Evolutionary conservation across 2,797 vertebrate species (phyloP), one percentile per base, ranked within the genome.

Genomic region (Artibeus lituratus): DNA sequence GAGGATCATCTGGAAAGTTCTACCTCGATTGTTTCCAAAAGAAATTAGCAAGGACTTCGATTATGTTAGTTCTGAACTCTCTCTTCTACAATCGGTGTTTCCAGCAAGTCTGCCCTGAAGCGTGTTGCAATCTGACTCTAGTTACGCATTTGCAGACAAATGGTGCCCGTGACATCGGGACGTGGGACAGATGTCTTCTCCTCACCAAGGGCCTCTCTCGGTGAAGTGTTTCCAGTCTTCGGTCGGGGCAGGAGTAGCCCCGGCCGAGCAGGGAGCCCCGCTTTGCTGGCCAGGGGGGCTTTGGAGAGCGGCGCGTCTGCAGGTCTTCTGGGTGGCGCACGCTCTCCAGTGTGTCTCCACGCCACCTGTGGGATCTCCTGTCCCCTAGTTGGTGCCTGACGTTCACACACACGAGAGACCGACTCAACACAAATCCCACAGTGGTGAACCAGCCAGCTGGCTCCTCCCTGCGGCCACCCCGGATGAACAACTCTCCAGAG

Each of bases 91-190:
- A 10, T 59, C 55, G n/a, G 6, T 19, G 29, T 32, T 70, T 67
- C 9, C 14, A 51, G 24, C 24, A 70, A 35, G 19, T 5, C 24
- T 59, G 2, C 2, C 18, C 32, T 78, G 32, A 9, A 57, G 3
- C 24, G 8, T 1, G 29, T 16, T 10, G 8, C 18, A 1, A 8
- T 44, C 88, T 49, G 42, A 65, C 15, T 49, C 35, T 72, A 24
- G 19, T 10, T n/a, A 0, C 4, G 77, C 22, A 59, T 57, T 49
- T 62, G 32, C 21, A 65, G 62, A 14, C 22, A 2, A 3, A 39
- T 10, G 35, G 26, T 65, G 15, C 42, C 11, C 2, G 3, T 19
- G 1, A 15, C 2, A 0, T 2, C 18, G n/a, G 21, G 24, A 32
- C 7, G 3, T 10, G 37, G 93, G 22, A 26, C 39, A 21, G n/a